A percentile compares a stretch with the other conserved stretches of the same genome.
These are phyloP conservation scores for Mythimna pallens DNA, from an alignment of 2,888 invertebrate genomes.

Conservation along the genomic window DNA sequence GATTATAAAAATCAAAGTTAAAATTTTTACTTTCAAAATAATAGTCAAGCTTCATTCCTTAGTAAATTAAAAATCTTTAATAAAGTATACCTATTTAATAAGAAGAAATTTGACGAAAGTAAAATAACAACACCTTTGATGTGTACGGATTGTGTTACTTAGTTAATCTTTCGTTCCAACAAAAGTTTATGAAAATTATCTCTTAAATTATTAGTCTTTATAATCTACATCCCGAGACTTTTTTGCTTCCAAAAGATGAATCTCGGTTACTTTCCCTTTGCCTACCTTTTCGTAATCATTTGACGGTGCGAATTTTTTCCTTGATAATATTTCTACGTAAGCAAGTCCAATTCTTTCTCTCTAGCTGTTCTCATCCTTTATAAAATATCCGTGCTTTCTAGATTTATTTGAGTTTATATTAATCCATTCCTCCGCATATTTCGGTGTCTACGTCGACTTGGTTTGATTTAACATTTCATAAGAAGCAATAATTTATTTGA, in stretches of 20 bases:
- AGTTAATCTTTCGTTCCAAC: conserved; percentile 30
- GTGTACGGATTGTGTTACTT: conserved; percentile 22
- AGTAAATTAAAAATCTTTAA: neutral
- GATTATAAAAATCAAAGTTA: neutral
- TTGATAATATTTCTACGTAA: conserved; percentile 26
- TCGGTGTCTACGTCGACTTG: conserved; percentile 17
- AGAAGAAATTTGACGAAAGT: conserved; percentile 2
- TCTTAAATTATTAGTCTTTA: neutral
- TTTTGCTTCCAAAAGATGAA: conserved; percentile 13
- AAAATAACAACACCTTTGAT: conserved; percentile 22
- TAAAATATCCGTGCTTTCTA: conserved; percentile 38
- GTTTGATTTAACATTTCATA: conserved; percentile 56
- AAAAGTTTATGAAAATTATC: conserved; percentile 35
- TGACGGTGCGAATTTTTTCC: conserved; percentile 13
- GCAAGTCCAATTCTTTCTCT: conserved; percentile 30
- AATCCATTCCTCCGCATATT: conserved; percentile 47
- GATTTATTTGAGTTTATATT: conserved; percentile 51
- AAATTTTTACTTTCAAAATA: neutral
- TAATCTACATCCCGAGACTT: conserved; percentile 29
- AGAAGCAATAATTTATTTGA: conserved; percentile 54
- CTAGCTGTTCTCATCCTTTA: conserved; percentile 27
- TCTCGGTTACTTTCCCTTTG: conserved; percentile 13
- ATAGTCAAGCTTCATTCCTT: neutral
- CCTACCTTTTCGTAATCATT: conserved; percentile 25
- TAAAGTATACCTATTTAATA: conserved; percentile 9